Percentiles rank a stretch among this genome's conserved stretches.
These are phyloP conservation scores for Pandemis heparana DNA, from an alignment of 2,888 invertebrate genomes.

Conservation along the genomic window DNA sequence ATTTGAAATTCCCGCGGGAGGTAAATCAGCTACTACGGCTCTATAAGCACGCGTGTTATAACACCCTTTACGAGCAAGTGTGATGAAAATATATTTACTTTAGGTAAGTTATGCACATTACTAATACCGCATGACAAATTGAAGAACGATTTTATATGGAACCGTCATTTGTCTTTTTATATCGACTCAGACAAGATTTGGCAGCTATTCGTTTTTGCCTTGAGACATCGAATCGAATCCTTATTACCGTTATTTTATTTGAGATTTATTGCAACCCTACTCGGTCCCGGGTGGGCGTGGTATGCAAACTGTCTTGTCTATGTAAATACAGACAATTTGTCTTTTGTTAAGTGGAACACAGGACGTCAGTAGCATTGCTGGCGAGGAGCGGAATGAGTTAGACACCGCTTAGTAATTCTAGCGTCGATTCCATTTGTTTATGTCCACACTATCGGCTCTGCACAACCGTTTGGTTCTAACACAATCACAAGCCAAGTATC, in stretches of 20 bases:
- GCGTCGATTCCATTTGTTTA: constrained; percentile 6
- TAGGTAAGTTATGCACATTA: neutral
- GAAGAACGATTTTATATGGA: constrained; percentile 9
- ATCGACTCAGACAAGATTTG: constrained; percentile 11
- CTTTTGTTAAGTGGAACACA: constrained; percentile 45
- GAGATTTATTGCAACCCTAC: constrained; percentile 25
- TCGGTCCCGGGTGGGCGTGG: constrained; percentile 4
- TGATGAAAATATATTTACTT: no score
- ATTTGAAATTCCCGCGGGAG: no score
- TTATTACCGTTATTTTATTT: constrained; percentile 23
- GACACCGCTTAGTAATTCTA: neutral
- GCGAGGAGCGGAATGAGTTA: constrained; percentile 12
- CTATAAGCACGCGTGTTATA: no score
- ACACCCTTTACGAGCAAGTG: no score
- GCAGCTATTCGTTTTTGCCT: constrained; percentile 21
- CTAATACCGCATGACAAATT: constrained; percentile 4
- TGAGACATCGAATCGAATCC: constrained; percentile 30
- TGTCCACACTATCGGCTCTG: neutral
- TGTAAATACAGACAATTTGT: constrained; percentile 47
- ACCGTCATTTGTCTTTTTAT: constrained; percentile 27
- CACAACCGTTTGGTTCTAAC: neutral
- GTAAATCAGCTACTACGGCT: no score
- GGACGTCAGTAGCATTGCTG: constrained; percentile 10
- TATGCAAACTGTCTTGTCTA: constrained; percentile 40
- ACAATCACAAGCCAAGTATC: no score